These are phyloP conservation scores for Sinhomidia bicolor DNA, from an alignment of 2,888 invertebrate species.

Conservation along the genomic window DNA sequence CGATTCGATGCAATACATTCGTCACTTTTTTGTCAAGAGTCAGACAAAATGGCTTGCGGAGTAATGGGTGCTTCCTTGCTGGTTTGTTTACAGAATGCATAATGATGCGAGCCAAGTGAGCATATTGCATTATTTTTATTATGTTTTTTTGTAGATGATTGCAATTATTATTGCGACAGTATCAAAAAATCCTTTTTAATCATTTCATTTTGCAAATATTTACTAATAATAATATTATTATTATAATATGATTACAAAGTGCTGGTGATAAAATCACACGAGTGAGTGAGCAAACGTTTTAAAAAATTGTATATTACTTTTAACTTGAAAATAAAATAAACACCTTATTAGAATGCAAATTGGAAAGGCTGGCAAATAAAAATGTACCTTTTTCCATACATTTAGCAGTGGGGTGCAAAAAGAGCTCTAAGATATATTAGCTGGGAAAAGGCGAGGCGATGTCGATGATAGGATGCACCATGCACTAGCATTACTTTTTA, in stretches of 20 bases:
- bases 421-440: no score
- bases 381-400: not conserved
- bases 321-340: slow-evolving; percentile 1
- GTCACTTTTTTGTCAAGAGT: slow-evolving; percentile 37
- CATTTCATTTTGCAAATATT: slow-evolving; percentile 32
- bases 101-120: not conserved
- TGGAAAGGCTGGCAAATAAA: slow-evolving; percentile 15
- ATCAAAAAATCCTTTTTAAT: slow-evolving; percentile 31
- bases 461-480: not conserved
- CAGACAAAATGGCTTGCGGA: not conserved
- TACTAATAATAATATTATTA: not conserved
- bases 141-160: slow-evolving; percentile 26
- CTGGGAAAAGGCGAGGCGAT: slow-evolving; percentile 7
- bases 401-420: slow-evolving; percentile 36
- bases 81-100: slow-evolving; percentile 33
- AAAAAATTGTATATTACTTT: not conserved
- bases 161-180: slow-evolving; percentile 37
- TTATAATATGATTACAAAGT: slow-evolving; percentile 2
- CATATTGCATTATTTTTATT: no score
- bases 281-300: not conserved
- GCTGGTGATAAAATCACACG: not conserved
- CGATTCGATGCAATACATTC: slow-evolving; percentile 26
- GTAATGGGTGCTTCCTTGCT: slow-evolving; percentile 39
- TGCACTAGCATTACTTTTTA: not conserved
- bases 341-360: slow-evolving; percentile 32